Evolutionary conservation across 1,140 invertebrate genomes (phyloP).

Genomic region (Caerostris darwini): DNA sequence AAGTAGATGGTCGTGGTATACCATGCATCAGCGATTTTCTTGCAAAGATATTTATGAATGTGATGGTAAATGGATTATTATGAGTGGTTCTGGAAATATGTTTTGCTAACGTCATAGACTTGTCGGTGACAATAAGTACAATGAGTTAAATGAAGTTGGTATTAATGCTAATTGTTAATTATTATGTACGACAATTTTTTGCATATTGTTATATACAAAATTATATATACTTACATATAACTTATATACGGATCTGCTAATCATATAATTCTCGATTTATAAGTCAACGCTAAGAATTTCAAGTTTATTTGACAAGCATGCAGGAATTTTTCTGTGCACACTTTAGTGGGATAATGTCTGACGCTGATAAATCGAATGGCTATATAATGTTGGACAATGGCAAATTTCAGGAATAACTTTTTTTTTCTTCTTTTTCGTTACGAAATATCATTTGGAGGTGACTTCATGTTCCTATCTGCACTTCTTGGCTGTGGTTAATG

Average conservation of each 20-base stretch:
- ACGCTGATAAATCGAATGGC: slow-evolving; percentile 22
- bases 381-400: slow-evolving; percentile 8
- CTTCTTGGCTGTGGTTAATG: slow-evolving; percentile 5
- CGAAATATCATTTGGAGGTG: background rate
- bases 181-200: too few species aligned
- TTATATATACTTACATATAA: too few species aligned
- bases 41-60: background rate
- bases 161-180: too few species aligned
- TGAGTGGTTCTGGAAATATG: too few species aligned
- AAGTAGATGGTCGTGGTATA: background rate
- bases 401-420: background rate
- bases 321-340: background rate
- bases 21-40: background rate
- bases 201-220: too few species aligned
- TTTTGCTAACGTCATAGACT: too few species aligned
- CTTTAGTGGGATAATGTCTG: slow-evolving; percentile 22
- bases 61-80: background rate
- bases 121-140: too few species aligned
- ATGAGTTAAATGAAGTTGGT: too few species aligned
- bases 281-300: too few species aligned
- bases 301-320: background rate
- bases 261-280: too few species aligned
- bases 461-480: background rate
- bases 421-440: background rate
- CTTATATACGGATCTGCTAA: too few species aligned